Evolutionary conservation across 37 sponge, comb jelly and placozoan genomes (phyloP).

Genomic region (Crambe crambe): DNA sequence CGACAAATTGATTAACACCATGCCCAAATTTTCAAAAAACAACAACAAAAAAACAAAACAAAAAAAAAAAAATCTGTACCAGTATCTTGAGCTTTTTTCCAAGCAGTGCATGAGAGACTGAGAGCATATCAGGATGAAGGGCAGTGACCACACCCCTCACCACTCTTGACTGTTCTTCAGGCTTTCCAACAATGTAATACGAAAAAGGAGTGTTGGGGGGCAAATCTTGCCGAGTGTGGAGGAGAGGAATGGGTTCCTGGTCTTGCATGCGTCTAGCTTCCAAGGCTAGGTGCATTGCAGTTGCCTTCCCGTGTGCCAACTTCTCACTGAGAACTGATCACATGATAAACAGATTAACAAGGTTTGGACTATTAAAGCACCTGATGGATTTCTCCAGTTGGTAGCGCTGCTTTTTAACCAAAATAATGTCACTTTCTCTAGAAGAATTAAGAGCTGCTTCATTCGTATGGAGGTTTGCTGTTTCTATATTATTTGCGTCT

Average conservation of each 20-base stretch:
- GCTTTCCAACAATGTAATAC: constrained; percentile 9
- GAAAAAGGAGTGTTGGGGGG: no score
- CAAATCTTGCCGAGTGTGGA: no score
- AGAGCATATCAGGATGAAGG: constrained; percentile 1
- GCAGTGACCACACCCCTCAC: constrained; percentile 1
- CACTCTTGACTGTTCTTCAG: not conserved
- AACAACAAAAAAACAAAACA: no score
- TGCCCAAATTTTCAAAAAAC: not conserved
- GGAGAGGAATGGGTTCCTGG: no score
- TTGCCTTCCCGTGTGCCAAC: constrained; percentile 1
- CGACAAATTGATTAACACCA: not conserved
- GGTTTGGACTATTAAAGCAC: no score
- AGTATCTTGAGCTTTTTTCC: not conserved
- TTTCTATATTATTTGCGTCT: not conserved
- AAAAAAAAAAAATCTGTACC: not conserved
- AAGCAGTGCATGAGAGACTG: not conserved
- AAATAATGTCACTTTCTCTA: no score
- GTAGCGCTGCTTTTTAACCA: no score
- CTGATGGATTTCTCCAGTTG: no score
- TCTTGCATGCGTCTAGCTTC: not conserved
- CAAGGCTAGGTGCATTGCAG: constrained; percentile 4
- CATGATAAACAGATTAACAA: no score
- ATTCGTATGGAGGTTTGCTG: no score
- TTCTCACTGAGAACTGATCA: not conserved
- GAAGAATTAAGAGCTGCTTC: no score